phyloP scores from a whole-genome alignment of 2,113 vertebrate species.

The Origma solitaria region DNA sequence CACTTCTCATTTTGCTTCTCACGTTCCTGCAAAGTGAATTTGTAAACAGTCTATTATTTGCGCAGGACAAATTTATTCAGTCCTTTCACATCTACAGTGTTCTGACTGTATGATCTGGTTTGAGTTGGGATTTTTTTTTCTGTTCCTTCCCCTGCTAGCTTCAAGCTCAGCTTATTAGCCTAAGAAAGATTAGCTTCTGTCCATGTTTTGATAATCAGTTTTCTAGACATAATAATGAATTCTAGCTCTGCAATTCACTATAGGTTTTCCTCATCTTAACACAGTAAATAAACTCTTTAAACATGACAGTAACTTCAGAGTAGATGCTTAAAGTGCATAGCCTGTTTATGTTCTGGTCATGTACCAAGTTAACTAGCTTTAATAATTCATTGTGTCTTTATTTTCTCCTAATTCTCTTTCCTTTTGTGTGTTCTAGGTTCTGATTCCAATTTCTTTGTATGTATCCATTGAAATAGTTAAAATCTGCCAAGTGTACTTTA shows the following conservation, averaged over 20 bases:
- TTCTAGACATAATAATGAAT: constrained; percentile 12
- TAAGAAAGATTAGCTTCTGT: constrained; percentile 38
- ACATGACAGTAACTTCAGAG: neutral
- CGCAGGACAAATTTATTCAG: neutral
- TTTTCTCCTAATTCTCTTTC: neutral
- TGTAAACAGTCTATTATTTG: neutral
- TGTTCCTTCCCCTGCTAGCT: constrained; percentile 40
- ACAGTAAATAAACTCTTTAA: constrained; percentile 35
- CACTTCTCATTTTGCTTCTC: neutral
- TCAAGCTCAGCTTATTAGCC: constrained; percentile 25
- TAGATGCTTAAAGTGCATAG: neutral
- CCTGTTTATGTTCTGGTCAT: neutral
- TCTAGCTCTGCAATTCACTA: neutral
- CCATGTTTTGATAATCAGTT: constrained; percentile 12
- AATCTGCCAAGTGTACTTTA: constrained; percentile 96
- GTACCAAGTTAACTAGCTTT: neutral
- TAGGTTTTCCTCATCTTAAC: constrained; percentile 36
- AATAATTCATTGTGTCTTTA: neutral
- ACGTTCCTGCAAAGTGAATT: neutral
- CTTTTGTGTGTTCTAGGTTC: constrained; percentile 74
- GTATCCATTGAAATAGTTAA: constrained; percentile 98
- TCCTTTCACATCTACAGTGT: neutral
- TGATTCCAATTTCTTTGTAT: constrained; percentile 96
- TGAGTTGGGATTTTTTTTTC: neutral
- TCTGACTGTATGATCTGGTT: constrained; percentile 17